phyloP scores from a whole-genome alignment of 1,140 invertebrate species.

The Zaprionus gabonicus region DNA sequence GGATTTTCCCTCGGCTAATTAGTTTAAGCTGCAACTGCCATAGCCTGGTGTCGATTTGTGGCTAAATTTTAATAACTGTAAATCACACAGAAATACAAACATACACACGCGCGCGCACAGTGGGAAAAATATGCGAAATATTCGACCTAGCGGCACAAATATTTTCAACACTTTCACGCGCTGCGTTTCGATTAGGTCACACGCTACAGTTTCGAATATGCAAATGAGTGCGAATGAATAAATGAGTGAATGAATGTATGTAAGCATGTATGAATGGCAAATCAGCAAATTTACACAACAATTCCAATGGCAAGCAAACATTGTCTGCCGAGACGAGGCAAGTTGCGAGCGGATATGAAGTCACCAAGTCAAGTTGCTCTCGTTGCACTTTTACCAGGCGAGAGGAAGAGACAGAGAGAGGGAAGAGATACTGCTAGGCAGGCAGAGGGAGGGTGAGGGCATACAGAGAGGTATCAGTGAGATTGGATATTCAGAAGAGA shows the following conservation, averaged over 20 bases:
- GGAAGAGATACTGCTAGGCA: background rate
- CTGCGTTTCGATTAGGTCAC: conserved; percentile 25
- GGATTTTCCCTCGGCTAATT: conserved; percentile 15
- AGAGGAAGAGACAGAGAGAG: background rate
- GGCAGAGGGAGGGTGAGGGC: no score
- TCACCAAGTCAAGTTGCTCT: conserved; percentile 32
- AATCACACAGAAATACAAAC: background rate
- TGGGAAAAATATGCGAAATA: conserved; percentile 29
- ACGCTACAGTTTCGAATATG: conserved; percentile 43
- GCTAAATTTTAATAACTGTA: conserved; percentile 33
- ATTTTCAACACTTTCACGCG: conserved; percentile 46
- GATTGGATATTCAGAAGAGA: background rate
- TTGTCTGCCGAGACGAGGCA: background rate
- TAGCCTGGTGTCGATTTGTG: conserved; percentile 3
- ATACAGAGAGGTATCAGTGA: no score
- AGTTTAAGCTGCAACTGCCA: conserved; percentile 1
- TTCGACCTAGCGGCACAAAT: conserved; percentile 37
- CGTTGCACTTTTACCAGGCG: conserved; percentile 13
- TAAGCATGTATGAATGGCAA: conserved; percentile 29
- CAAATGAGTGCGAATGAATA: conserved; percentile 29
- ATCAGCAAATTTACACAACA: conserved; percentile 43
- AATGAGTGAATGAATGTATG: conserved; percentile 16
- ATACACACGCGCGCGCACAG: conserved; percentile 2
- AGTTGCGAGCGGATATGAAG: conserved; percentile 35
- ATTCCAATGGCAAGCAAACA: conserved; percentile 22